These are phyloP conservation scores for Entomobrya proxima DNA, from an alignment of 2,888 invertebrate genomes.

Conservation along the genomic window DNA sequence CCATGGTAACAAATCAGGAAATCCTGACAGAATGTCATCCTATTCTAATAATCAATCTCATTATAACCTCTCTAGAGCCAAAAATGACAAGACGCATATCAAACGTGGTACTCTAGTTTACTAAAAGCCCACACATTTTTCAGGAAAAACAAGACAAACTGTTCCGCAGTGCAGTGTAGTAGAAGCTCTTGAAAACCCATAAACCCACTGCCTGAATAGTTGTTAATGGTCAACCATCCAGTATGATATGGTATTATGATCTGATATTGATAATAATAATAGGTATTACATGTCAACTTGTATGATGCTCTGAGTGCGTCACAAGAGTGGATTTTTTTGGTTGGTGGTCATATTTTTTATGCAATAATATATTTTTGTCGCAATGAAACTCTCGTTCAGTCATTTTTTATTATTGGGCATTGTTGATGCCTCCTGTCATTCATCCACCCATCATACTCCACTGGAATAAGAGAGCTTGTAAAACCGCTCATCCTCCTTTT, in stretches of 20 bases:
- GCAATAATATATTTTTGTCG: background rate
- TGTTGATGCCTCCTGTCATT: constrained; percentile 35
- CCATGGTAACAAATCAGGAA: no score
- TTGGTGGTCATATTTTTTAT: background rate
- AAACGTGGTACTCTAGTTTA: no score
- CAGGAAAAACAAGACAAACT: background rate
- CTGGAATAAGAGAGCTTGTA: no score
- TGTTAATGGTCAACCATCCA: constrained; percentile 56
- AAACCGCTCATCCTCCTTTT: background rate
- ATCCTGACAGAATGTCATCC: constrained; percentile 25
- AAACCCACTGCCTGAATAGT: background rate
- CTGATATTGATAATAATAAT: background rate
- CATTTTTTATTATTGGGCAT: constrained; percentile 35
- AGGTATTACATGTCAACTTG: background rate
- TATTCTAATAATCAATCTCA: background rate
- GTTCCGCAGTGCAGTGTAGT: no score
- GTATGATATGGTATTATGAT: background rate
- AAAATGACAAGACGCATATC: no score
- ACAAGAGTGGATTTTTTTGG: background rate
- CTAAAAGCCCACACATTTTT: constrained; percentile 4
- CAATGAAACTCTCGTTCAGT: background rate
- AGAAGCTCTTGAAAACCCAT: background rate
- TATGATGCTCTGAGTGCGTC: background rate
- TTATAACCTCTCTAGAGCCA: background rate
- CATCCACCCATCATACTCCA: background rate